These are phyloP conservation scores for Agrenia bidenticulata DNA, from an alignment of 2,888 invertebrate species.

Conservation along the genomic window DNA sequence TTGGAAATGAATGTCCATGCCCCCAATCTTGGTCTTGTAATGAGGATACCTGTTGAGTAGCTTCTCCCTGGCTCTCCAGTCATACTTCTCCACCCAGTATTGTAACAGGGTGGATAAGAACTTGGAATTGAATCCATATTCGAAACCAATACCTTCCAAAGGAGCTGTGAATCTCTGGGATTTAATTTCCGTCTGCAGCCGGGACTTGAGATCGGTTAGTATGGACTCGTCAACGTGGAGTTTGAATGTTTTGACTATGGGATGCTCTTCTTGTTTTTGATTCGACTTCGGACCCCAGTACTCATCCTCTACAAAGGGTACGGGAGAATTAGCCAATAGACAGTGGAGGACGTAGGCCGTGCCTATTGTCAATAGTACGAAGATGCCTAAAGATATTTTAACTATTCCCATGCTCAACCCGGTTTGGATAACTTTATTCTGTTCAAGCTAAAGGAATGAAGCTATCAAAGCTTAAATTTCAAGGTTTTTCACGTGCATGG, in stretches of 20 bases:
- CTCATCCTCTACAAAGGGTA: background rate
- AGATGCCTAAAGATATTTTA: no score
- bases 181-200: constrained; percentile 63
- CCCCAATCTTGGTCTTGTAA: constrained; percentile 73
- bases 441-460: no score
- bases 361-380: background rate
- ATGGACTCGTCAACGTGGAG: constrained; percentile 66
- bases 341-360: background rate
- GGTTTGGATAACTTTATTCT: no score
- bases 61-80: constrained; percentile 69
- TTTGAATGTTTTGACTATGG: constrained; percentile 63
- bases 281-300: constrained; percentile 44
- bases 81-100: constrained; percentile 76
- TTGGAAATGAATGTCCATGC: constrained; percentile 73
- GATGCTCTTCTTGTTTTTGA: constrained; percentile 58
- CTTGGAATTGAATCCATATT: constrained; percentile 77
- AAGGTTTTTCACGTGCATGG: no score
- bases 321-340: background rate
- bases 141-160: constrained; percentile 64
- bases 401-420: no score
- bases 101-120: constrained; percentile 65
- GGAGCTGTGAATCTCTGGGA: constrained; percentile 54
- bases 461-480: no score
- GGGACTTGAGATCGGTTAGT: constrained; percentile 58
- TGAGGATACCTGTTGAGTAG: constrained; percentile 74